Evolutionary conservation across 2,797 vertebrate genomes (phyloP), one percentile per base, ranked within the genome.

Genomic region (Chaunax sp.): DNA sequence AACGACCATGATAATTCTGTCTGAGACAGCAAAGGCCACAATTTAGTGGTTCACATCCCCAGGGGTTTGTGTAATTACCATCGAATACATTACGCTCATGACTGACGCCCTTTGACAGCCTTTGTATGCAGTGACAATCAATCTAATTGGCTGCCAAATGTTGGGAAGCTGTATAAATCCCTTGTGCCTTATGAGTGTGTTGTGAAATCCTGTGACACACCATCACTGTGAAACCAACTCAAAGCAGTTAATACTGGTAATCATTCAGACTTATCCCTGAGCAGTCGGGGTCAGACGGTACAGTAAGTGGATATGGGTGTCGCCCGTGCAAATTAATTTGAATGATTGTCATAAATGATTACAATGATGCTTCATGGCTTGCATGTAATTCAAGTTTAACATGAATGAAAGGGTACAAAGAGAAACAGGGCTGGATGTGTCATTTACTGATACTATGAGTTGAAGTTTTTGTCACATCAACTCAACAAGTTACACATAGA

Each of bases 51-150:
- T 65, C 51, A 50, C 49, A 59, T 71, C 69, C 61, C 52, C 38
- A 40, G 59, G 66, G 79, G 57, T 57, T 47, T 18, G 52, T 53
- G 62, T 85, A 87, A 89, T 85, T 88, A 78, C 70, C 23, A 25
- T 9, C 67, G 73, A 87, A 81, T 78, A 59, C 56, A 79, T 88
- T 82, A 80, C 15, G 33, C 51, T 61, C 46, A 52, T 69, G 79
- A 85, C 47, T 63, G 70, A 53, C 49, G 57, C 49, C 49, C 44
- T 80, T 59, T 77, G 63, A 84, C 74, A 78, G 51, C 30, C 69
- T 76, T 75, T 82, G 64, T 72, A 57, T 71, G 46, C 40, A 4
- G 25, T 59, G 67, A 75, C 78, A 86, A 80, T 83, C 72, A 84
- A 65, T 78, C 45, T 81, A 73, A 84, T 73, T 80, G 69, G 64